Base-by-base conservation (phyloP, 2,888 invertebrate species). In the Drosophila demipolita region DNA sequence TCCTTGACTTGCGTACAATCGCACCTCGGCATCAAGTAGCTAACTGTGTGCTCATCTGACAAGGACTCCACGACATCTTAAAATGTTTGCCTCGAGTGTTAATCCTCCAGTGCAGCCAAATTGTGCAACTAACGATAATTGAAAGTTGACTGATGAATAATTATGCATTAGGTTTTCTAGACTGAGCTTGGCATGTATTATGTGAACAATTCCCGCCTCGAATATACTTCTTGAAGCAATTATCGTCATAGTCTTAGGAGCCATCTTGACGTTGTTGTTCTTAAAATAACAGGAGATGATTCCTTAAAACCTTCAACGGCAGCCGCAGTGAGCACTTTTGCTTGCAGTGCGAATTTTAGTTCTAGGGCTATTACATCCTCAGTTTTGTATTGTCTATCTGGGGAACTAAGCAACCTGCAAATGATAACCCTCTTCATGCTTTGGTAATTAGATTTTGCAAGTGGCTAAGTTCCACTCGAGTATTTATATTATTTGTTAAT, bases 1-100 rank as follows among this genome's bases (percentile, higher is more conserved):
- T 36, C 12, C 32, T 36, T 40, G 36, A 29, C 69, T 89, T 90
- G 90, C 83, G 90, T 90, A 86, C 86, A 83, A 89, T 90, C 89
- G 90, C 92, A 91, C 91, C 91, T 92, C 82, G 88, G 91, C 75
- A 75, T 75, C 77, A 66, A 53, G 66, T 50, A 66, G 35, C 32
- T 2, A 4, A 11, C n/a, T n/a, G 42, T 42, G 42, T 42, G 42
- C n/a, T 42, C 6, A 42, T 20, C n/a, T 42, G 42, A 11, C 42
- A 42, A 42, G 42, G 42, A 42, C 42, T 11, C 20, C n/a, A 40
- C n/a, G n/a, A 11, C 42, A 42, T 6, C 42, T 42, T 1, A 20
- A 20, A n/a, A 42, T n/a, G 42, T 42, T 42, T 9, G 40, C n/a
- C 40, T 9, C 11, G 20, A 42, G 20, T 42, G 42, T 42, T 20